These are phyloP conservation scores for Harpagoxenus sublaevis DNA, from an alignment of 2,888 invertebrate species.

Conservation along the genomic window DNA sequence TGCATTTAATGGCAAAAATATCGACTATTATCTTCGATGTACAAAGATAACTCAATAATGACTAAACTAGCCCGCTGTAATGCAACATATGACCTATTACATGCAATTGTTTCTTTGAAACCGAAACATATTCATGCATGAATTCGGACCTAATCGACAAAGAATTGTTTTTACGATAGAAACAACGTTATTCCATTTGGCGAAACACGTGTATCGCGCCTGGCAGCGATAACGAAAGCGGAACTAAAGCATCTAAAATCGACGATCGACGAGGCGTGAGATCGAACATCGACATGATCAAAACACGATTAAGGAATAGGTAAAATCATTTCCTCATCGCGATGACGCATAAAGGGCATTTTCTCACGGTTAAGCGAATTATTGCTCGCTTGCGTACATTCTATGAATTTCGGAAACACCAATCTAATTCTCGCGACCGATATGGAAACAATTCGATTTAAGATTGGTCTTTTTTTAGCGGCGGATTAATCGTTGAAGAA, in stretches of 20 bases:
- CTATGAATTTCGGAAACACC: not conserved
- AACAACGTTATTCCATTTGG: conserved; percentile 71
- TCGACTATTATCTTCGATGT: not conserved
- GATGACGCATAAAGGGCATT: conserved; percentile 45
- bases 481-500: not conserved
- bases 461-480: not conserved
- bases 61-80: not conserved
- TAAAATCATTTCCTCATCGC: conserved; percentile 58
- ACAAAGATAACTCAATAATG: not conserved
- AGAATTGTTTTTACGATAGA: conserved; percentile 8
- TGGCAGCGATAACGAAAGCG: conserved; percentile 70
- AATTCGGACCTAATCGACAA: not conserved
- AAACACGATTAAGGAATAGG: conserved; percentile 65
- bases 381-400: not conserved
- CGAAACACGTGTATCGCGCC: conserved; percentile 64
- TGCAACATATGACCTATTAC: not conserved
- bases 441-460: not conserved
- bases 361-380: conserved; percentile 67
- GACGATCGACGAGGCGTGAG: conserved; percentile 72
- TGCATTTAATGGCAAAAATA: not conserved
- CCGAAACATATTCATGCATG: not conserved
- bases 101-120: not conserved
- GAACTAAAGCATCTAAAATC: conserved; percentile 66
- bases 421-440: not conserved
- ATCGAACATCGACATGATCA: conserved; percentile 73